Conservation (phyloP, 2,888 invertebrate species). For the Baronia brevicornis region DNA sequence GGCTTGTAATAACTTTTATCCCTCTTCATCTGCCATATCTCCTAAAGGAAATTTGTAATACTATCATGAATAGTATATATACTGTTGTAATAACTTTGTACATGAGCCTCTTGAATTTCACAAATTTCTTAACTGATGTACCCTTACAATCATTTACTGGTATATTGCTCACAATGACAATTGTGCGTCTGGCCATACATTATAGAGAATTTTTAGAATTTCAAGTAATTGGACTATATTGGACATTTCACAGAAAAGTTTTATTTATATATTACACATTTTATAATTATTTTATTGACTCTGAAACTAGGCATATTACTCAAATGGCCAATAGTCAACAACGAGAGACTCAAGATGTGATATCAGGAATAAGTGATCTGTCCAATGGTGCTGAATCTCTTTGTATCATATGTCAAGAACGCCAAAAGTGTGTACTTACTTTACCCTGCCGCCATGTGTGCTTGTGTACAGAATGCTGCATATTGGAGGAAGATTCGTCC, state of each 20-base stretch:
- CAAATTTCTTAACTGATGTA: conserved; percentile 64
- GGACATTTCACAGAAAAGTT: conserved; percentile 49
- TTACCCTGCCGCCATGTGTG: conserved; percentile 75
- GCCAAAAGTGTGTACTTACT: conserved; percentile 71
- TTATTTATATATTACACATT: conserved; percentile 49
- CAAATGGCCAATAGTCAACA: conserved; percentile 45
- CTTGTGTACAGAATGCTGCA: conserved; percentile 68
- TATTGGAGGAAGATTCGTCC: too few species aligned
- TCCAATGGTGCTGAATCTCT: conserved; percentile 45
- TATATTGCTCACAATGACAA: conserved; percentile 49
- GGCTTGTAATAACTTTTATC: conserved; percentile 58
- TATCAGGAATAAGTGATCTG: conserved; percentile 26
- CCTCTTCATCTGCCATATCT: conserved; percentile 56
- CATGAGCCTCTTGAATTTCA: conserved; percentile 48
- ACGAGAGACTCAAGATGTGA: conserved; percentile 27
- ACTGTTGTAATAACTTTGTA: conserved; percentile 39
- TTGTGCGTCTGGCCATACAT: conserved; percentile 48
- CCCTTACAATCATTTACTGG: conserved; percentile 64
- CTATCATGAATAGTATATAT: conserved; percentile 30
- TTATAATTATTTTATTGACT: conserved; percentile 55
- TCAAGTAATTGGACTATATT: conserved; percentile 38
- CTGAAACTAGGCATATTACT: conserved; percentile 53
- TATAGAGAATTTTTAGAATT: conserved; percentile 42
- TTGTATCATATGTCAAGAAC: conserved; percentile 75
- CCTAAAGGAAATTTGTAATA: conserved; percentile 31